phyloP scores from a whole-genome alignment of 2,797 vertebrate species.

The Macropodus opercularis region DNA sequence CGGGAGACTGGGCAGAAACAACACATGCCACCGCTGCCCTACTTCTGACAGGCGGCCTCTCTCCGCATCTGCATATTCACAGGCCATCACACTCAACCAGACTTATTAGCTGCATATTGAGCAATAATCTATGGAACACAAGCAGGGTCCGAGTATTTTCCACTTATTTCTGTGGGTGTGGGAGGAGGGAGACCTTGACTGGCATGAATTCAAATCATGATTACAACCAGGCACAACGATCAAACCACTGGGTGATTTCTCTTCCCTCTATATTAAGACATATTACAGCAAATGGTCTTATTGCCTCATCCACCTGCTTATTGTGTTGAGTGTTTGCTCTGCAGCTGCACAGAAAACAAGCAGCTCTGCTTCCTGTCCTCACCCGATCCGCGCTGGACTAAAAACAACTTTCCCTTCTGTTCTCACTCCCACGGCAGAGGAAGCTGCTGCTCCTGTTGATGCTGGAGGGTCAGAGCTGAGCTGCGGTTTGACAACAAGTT shows the following conservation, averaged over 20 bases:
- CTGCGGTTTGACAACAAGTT: constrained; percentile 47
- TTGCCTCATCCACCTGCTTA: constrained; percentile 18
- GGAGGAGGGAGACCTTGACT: not conserved
- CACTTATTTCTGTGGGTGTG: not conserved
- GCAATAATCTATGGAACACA: constrained; percentile 5
- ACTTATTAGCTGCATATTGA: constrained; percentile 7
- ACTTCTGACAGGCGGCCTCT: constrained; percentile 33
- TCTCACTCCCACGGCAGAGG: constrained; percentile 74
- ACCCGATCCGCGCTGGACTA: constrained; percentile 13
- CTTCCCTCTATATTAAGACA: constrained; percentile 23
- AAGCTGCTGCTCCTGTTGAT: constrained; percentile 36
- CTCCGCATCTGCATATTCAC: not conserved
- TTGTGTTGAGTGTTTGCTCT: constrained; percentile 28
- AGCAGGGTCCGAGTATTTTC: not conserved
- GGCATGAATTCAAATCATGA: constrained; percentile 27
- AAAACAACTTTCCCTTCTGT: constrained; percentile 47
- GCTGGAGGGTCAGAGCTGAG: constrained; percentile 45
- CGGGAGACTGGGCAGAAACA: constrained; percentile 61
- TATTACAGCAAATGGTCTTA: constrained; percentile 13
- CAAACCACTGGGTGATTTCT: too few species aligned
- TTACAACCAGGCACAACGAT: constrained; percentile 21
- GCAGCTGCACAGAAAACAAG: constrained; percentile 28
- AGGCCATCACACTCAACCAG: not conserved
- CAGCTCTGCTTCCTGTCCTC: constrained; percentile 56
- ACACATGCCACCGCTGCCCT: constrained; percentile 45